Evolutionary conservation across 2,888 invertebrate species (phyloP), one percentile per base, ranked within the genome.

Genomic region (Lasioglossum villosulum): DNA sequence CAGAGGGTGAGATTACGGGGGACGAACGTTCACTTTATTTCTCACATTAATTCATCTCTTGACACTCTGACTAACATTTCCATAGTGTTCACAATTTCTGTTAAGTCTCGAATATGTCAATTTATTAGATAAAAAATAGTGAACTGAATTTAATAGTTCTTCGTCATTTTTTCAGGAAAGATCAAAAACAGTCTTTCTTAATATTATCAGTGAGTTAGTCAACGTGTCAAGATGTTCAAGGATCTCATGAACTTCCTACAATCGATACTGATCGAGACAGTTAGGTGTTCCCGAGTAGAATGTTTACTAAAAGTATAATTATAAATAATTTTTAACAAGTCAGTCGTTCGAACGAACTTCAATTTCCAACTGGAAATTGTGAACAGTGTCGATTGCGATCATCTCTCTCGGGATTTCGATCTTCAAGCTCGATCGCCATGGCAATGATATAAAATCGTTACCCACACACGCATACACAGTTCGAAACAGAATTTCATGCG

Each of bases 1-100:
- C 70, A 71, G 37, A 78, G 75, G 78, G 39, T 76, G 48, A 71
- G 86, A 70, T 63, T 56, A 68, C 70, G 74, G 73, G 81, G 34
- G 84, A 42, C 75, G 79, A 78, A 59, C 52, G 52, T 86, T 76
- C 10, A 56, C 30, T 12, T 27, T 42, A 45, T 63, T 34, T 63
- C 63, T 30, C 63, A 30, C 30, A 63, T 8, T 8, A 6, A 30
- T 12, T 6, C 63, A 8, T 19, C 63, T 56, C 59, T n/a, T n/a
- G 14, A 70, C n/a, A n/a, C n/a, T 5, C 37, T 6, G 70, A 70
- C n/a, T 16, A 12, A 37, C 37, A 37, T 2, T 23, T n/a, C 14
- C 6, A n/a, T n/a, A 12, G 5, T 5, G 2, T 23, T 70, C 12
- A 4, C 14, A n/a, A 70, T 70, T 39, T 52, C 23, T 52, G 0